These are phyloP conservation scores for Pterocles gutturalis DNA, from an alignment of 2,113 vertebrate genomes.

Conservation along the genomic window DNA sequence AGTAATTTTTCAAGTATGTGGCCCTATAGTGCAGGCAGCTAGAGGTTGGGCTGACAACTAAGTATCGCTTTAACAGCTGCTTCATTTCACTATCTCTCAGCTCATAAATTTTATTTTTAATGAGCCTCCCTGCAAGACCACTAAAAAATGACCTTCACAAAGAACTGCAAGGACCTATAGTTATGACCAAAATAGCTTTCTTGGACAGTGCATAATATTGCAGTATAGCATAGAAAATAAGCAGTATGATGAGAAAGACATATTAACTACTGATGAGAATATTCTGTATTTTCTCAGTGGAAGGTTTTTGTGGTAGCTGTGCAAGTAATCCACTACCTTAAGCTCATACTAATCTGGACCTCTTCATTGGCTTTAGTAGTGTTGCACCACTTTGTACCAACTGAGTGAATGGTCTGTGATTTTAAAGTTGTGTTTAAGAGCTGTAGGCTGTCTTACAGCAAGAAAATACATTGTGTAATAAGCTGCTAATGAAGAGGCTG, in stretches of 20 bases:
- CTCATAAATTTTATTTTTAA: slow-evolving; percentile 67
- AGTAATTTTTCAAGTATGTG: slow-evolving; percentile 45
- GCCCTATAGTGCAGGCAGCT: neutral
- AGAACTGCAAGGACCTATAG: slow-evolving; percentile 12
- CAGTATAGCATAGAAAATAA: neutral
- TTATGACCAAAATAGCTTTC: slow-evolving; percentile 28
- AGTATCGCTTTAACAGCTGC: slow-evolving; percentile 60
- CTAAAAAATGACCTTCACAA: slow-evolving; percentile 64
- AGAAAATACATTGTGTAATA: neutral
- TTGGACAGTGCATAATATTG: neutral
- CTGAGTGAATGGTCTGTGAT: neutral
- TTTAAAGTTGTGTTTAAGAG: neutral
- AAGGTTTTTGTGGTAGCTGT: neutral
- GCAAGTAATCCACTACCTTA: neutral
- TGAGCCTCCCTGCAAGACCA: slow-evolving; percentile 34
- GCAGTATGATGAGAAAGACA: neutral
- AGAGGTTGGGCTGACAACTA: slow-evolving; percentile 9
- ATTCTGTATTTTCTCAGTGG: neutral
- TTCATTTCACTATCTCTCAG: slow-evolving; percentile 49
- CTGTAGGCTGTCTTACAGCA: neutral
- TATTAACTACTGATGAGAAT: neutral
- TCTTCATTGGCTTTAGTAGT: neutral
- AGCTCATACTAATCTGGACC: neutral
- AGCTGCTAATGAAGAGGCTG: neutral
- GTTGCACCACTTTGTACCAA: neutral